Conservation (phyloP, 2,888 invertebrate genomes). For the Choreutis nemorana region DNA sequence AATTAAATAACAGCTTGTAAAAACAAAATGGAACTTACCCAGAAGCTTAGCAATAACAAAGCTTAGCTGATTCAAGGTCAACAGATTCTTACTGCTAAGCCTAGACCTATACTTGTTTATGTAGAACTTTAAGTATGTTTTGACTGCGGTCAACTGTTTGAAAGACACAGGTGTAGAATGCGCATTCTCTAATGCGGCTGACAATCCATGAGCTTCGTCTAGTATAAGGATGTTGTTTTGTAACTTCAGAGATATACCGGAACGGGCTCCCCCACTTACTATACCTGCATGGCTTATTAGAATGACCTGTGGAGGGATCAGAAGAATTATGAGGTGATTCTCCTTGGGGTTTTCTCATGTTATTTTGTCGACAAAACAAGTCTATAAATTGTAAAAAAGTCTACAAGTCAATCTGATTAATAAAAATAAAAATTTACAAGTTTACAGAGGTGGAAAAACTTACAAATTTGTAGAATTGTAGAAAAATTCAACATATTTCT, state of each 20-base stretch:
- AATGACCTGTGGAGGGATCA: slow-evolving; percentile 47
- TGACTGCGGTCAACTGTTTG: slow-evolving; percentile 70
- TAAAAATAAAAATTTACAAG: too few relatives aligned
- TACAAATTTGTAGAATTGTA: too few relatives aligned
- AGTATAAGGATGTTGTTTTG: slow-evolving; percentile 83
- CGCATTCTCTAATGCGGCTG: slow-evolving; percentile 89
- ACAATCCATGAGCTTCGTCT: slow-evolving; percentile 97
- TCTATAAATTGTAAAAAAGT: not conserved
- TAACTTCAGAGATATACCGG: slow-evolving; percentile 49
- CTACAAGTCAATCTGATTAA: too few relatives aligned
- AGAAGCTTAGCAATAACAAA: slow-evolving; percentile 76
- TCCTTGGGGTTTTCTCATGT: not conserved
- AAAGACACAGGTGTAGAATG: slow-evolving; percentile 79
- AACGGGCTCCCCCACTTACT: slow-evolving; percentile 46
- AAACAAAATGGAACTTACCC: slow-evolving; percentile 34
- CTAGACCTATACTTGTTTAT: slow-evolving; percentile 75
- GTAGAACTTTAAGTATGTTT: slow-evolving; percentile 74
- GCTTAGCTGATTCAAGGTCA: slow-evolving; percentile 82
- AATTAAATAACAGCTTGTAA: too few relatives aligned
- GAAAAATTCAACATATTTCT: too few relatives aligned
- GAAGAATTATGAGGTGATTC: not conserved
- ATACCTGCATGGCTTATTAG: slow-evolving; percentile 54
- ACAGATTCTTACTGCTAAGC: slow-evolving; percentile 80
- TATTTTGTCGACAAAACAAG: not conserved
- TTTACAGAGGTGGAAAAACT: too few relatives aligned